Evolutionary conservation across 2,113 vertebrate genomes (phyloP).

Genomic region (Oxyura jamaicensis): DNA sequence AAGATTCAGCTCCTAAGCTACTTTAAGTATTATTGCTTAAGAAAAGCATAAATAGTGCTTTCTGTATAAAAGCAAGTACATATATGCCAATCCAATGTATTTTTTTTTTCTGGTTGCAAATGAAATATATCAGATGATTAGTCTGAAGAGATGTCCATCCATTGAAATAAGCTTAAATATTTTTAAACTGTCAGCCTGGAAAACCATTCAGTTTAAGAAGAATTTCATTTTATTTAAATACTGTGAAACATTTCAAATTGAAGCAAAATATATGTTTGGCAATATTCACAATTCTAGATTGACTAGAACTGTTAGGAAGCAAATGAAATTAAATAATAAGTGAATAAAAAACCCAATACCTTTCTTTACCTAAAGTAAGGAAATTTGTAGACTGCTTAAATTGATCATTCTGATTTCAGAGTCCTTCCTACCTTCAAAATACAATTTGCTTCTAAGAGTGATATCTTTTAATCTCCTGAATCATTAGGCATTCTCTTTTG

Average conservation of each 20-base stretch:
- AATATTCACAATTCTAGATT: background rate
- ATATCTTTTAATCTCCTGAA: background rate
- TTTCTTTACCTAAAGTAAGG: background rate
- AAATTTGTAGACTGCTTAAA: background rate
- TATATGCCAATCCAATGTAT: background rate
- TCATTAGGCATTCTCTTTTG: background rate
- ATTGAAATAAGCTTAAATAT: background rate
- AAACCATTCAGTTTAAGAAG: background rate
- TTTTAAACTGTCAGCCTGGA: background rate
- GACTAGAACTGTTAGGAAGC: background rate
- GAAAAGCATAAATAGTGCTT: background rate
- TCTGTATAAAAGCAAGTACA: background rate
- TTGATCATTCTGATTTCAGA: background rate
- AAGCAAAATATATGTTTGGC: background rate
- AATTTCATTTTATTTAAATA: background rate
- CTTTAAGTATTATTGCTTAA: background rate
- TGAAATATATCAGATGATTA: background rate
- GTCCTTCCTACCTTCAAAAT: background rate
- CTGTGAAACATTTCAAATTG: background rate
- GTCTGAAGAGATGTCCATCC: background rate
- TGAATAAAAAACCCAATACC: background rate
- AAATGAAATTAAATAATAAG: background rate
- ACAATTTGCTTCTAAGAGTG: background rate
- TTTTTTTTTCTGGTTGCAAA: background rate
- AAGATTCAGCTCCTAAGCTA: background rate